Conservation (phyloP, 2,888 invertebrate genomes). For the Fabriciana adippe region DNA sequence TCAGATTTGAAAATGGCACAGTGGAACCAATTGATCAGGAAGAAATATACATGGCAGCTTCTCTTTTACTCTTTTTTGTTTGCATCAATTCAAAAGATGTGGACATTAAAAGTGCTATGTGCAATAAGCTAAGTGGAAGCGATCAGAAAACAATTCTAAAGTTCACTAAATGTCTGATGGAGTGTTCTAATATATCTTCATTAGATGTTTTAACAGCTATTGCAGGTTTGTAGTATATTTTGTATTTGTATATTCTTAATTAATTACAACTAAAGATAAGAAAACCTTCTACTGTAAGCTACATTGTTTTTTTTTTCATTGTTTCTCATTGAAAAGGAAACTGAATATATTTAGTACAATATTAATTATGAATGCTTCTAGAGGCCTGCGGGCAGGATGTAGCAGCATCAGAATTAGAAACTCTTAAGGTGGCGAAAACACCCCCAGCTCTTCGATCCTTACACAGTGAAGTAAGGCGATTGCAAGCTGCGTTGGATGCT, state of each 20-base stretch:
- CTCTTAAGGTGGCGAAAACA: constrained; percentile 57
- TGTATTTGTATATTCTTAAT: neutral
- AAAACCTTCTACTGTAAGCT: neutral
- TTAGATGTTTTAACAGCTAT: constrained; percentile 69
- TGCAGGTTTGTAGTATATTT: constrained; percentile 52
- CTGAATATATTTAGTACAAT: neutral
- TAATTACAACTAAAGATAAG: neutral
- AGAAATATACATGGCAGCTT: constrained; percentile 71
- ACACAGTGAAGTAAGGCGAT: constrained; percentile 73
- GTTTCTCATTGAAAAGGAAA: too few relatives aligned
- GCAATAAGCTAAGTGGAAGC: constrained; percentile 70
- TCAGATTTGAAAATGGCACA: constrained; percentile 67
- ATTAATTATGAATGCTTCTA: neutral
- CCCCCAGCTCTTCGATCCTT: constrained; percentile 68
- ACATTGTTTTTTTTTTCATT: too few relatives aligned
- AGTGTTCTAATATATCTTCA: constrained; percentile 66
- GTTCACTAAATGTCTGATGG: constrained; percentile 79
- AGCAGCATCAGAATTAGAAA: constrained; percentile 41
- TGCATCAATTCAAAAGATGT: constrained; percentile 79
- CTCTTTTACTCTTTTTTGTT: constrained; percentile 76
- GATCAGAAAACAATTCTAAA: constrained; percentile 80
- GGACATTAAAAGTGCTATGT: constrained; percentile 81
- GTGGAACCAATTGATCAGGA: constrained; percentile 54
- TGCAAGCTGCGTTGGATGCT: constrained; percentile 83
- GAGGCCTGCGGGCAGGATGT: constrained; percentile 63